Evolutionary conservation across 2,113 vertebrate genomes (phyloP), one percentile per base, ranked within the genome.

Genomic region (Callospermophilus lateralis): DNA sequence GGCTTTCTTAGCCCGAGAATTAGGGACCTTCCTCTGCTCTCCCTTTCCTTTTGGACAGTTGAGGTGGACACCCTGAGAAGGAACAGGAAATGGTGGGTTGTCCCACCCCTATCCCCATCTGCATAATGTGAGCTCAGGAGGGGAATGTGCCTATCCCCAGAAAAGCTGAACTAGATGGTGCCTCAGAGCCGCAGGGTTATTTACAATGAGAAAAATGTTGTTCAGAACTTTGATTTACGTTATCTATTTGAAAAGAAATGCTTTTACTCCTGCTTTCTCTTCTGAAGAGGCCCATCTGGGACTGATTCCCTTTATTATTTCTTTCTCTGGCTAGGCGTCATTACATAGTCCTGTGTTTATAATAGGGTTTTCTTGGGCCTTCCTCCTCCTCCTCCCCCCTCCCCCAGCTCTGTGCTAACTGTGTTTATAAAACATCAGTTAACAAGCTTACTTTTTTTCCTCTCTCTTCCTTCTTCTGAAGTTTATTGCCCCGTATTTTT

Each of bases 401-500:
- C 32, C 77, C 45, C 72, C 42, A 39, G 51, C 81, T 8, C 89
- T 77, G 42, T 53, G 17, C 20, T 0, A 19, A 95, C 95, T 89
- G 15, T 98, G 95, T 98, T 98, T 98, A 97, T 98, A 97, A 97
- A 98, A 97, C 97, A 96, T 96, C 96, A 93, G 98, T 97, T 97
- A 98, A 98, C 94, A 96, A 97, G 96, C 97, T 94, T 79, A 84
- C 16, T 81, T 89, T 97, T 97, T 97, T 86, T 51, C 76, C 76
- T 93, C 96, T 88, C 76, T 94, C 53, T 94, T 92, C 68, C 94
- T 96, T 53, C 89, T 98, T 97, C 96, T 97, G 97, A 98, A 89
- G 72, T 97, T 98, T 98, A 98, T 97, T 90, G 42, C 74, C 91
- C 90, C 39, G 22, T 98, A 96, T 98, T 97, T 98, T 98, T 97